Conservation (phyloP, 1,140 invertebrate species). For the Zaprionus capensis region DNA sequence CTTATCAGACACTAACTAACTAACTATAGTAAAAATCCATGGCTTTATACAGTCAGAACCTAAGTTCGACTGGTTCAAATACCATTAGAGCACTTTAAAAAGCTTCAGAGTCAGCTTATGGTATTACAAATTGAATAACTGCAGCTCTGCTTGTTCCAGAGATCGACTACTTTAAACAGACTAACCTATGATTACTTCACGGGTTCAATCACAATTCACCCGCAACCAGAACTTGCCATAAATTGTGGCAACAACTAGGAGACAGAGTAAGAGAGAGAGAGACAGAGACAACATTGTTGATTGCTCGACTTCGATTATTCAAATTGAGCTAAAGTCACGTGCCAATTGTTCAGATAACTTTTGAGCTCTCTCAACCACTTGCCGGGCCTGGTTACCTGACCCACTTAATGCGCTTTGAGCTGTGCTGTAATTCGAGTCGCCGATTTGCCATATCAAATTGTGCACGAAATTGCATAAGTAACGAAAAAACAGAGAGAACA, state of each 20-base stretch:
- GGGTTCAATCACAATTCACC: not conserved
- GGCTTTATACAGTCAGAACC: no score
- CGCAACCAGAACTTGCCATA: not conserved
- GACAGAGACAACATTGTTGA: not conserved
- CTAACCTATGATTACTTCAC: not conserved
- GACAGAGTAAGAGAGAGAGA: not conserved
- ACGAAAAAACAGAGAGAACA: not conserved
- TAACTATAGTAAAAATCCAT: no score
- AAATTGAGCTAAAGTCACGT: constrained; percentile 5
- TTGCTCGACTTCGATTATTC: constrained; percentile 5
- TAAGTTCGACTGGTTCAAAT: no score
- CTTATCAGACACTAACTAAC: no score
- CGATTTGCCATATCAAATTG: constrained; percentile 11
- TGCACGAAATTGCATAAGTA: constrained; percentile 10
- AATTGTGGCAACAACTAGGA: not conserved
- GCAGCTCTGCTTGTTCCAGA: not conserved
- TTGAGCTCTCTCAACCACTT: not conserved
- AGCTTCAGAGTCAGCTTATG: no score
- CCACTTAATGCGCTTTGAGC: not conserved
- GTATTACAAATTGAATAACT: not conserved
- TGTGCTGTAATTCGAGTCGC: not conserved
- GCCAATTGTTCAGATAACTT: constrained; percentile 10
- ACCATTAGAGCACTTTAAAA: no score
- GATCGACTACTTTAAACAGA: not conserved
- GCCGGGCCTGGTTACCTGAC: not conserved